Conservation (phyloP, 2,888 invertebrate species). For the Rugalucina vietnamica region DNA sequence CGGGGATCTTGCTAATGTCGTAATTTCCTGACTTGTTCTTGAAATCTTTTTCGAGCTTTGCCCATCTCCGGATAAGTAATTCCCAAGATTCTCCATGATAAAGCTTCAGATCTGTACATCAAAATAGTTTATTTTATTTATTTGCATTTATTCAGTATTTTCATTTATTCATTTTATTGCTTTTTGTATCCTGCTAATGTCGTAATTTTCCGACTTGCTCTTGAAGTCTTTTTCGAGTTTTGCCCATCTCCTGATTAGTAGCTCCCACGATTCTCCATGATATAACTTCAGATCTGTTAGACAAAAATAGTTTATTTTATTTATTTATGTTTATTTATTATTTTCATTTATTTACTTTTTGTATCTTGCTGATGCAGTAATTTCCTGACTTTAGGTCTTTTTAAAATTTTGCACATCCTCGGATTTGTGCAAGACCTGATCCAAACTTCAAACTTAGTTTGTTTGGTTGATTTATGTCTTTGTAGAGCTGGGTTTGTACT, state of each 20-base stretch:
- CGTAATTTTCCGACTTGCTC: conserved; percentile 93
- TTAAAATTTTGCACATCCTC: conserved; percentile 98
- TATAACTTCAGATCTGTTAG: conserved; percentile 94
- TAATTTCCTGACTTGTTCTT: conserved; percentile 93
- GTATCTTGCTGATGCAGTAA: conserved; percentile 99
- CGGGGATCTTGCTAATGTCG: conserved; percentile 99
- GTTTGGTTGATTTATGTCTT: no score
- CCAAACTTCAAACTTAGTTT: no score
- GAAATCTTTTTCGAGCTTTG: conserved; percentile 99
- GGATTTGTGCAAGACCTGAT: no score
- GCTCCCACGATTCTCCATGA: conserved; percentile 99
- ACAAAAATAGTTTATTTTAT: no score
- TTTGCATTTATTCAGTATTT: no score
- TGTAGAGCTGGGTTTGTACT: no score
- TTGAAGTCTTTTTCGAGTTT: conserved; percentile 99
- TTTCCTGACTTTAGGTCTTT: conserved; percentile 96
- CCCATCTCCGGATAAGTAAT: conserved; percentile 98
- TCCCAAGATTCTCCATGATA: conserved; percentile 99
- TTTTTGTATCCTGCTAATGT: conserved; percentile 99
- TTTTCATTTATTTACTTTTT: no score
- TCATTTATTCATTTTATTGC: no score
- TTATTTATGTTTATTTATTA: no score
- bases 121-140: no score
- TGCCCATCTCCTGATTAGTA: conserved; percentile 98
- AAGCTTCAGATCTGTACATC: conserved; percentile 91